Conservation (phyloP, 2,888 invertebrate species). For the Ceratothoa steindachneri region DNA sequence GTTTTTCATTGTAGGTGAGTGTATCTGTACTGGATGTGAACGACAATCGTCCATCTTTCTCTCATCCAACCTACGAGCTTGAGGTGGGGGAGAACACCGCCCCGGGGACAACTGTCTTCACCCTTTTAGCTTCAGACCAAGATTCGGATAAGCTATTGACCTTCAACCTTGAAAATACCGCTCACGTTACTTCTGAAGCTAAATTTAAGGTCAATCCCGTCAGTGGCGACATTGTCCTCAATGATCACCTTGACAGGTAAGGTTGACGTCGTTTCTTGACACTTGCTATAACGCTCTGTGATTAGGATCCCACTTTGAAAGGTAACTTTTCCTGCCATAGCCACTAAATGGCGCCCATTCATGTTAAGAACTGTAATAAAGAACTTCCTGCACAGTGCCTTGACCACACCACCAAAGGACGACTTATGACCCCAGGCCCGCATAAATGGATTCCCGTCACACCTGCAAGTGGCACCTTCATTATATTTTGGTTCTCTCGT, state of each 20-base stretch:
- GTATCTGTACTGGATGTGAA: conserved; percentile 82
- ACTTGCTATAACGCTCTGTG: not conserved
- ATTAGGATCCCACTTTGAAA: not conserved
- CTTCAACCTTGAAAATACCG: conserved; percentile 36
- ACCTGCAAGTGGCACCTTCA: too few species aligned
- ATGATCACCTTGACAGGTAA: conserved; percentile 51
- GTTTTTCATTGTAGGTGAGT: conserved; percentile 61
- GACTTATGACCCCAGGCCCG: too few species aligned
- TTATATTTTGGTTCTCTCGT: too few species aligned
- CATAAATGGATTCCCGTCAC: too few species aligned
- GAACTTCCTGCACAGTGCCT: too few species aligned
- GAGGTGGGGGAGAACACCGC: conserved; percentile 74
- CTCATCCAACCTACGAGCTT: conserved; percentile 80
- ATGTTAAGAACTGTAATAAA: too few species aligned
- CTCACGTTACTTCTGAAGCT: conserved; percentile 27
- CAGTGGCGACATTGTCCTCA: conserved; percentile 35
- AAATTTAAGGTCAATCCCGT: conserved; percentile 35
- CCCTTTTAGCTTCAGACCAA: conserved; percentile 71
- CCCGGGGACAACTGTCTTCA: conserved; percentile 67
- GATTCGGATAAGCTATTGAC: conserved; percentile 38
- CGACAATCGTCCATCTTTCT: conserved; percentile 89
- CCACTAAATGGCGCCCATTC: too few species aligned
- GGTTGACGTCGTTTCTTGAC: conserved; percentile 50
- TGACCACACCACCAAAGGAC: too few species aligned
- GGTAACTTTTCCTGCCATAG: not conserved